Base-by-base conservation (phyloP, 23 tunicate genomes). In the Halocynthia roretzi region DNA sequence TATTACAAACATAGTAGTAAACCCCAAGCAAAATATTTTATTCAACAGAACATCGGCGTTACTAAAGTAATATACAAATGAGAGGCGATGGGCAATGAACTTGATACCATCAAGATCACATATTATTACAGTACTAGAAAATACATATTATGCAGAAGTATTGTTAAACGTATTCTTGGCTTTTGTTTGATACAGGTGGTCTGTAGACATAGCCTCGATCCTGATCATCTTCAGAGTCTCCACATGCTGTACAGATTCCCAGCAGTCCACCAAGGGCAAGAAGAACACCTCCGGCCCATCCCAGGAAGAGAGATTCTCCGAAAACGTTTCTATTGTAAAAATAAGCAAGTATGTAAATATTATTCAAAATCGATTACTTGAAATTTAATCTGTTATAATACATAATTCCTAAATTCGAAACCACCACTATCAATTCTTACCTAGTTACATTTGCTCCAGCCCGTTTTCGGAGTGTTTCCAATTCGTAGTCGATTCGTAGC, bases 231-330 rank as follows among this genome's bases (percentile, higher is more conserved):
- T 74, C 78, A 7, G 76, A 23, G 6, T 71, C 82, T 9, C 82
- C 85, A 53, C 96, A 89, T 7, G 82, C 76, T 7, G 96, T 89
- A 51, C 96, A 89, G 7, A 89, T 21, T 6, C 78, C 89, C 52
- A 89, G 58, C 7, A 84, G 19, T 48, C 96, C 96, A 11, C 82
- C 85, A 23, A 89, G 19, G 22, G 80, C 7, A 73, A 84, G 55
- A 48, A 84, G 57, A 53, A 62, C 77, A 23, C 96, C 96, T 7
- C 88, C 96, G 51, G 76, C 82, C 96, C 96, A 89, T 6, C 96
- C 96, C 14, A 89, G 31, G 54, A 89, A 89, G 58, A 89, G 62
- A n/a, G 78, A 51, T 53, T 85, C 96, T 0, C 96, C 96, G 66
- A 89, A 89, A 31, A 89, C 80, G 77, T 67, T 77, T 70, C 96